A percentile compares a stretch with the other conserved stretches of the same genome.
phyloP scores from a whole-genome alignment of 2,888 invertebrate genomes.

The Habrosyne pyritoides region DNA sequence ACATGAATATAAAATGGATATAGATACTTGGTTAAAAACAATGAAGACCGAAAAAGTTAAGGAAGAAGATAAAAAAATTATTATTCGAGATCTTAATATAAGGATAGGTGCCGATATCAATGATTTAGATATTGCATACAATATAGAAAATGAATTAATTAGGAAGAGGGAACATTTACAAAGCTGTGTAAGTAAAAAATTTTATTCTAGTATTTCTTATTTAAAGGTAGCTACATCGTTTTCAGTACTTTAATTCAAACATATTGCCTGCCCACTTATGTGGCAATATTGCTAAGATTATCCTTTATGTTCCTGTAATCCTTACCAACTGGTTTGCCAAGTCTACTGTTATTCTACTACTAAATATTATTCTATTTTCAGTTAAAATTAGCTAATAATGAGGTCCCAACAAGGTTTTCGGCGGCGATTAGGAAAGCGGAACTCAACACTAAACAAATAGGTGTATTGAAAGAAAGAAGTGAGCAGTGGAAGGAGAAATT shows the following conservation, averaged over 20 bases:
- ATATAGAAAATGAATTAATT: constrained; percentile 57
- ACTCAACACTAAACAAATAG: constrained; percentile 77
- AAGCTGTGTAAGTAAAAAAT: constrained; percentile 55
- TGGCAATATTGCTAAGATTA: no score
- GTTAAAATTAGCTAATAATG: constrained; percentile 85
- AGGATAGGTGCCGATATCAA: constrained; percentile 70
- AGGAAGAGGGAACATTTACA: constrained; percentile 52
- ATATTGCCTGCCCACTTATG: no score
- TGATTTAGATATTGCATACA: constrained; percentile 51
- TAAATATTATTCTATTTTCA: no score
- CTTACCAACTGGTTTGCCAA: no score
- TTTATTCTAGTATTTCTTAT: neutral
- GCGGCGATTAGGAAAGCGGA: constrained; percentile 86
- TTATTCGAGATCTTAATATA: constrained; percentile 73
- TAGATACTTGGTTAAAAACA: constrained; percentile 9
- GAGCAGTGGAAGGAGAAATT: constrained; percentile 66
- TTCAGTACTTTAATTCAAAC: neutral
- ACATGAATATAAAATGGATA: no score
- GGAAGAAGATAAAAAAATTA: constrained; percentile 69
- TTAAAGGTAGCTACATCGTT: neutral
- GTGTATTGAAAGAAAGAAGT: constrained; percentile 74
- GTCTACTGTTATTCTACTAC: no score
- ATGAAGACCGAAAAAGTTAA: constrained; percentile 38
- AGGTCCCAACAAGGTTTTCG: constrained; percentile 85
- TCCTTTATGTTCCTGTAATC: no score